Percentiles rank a stretch among this genome's conserved stretches.
Evolutionary conservation across 2,888 invertebrate genomes (phyloP).

Genomic region (Pachymerium ferrugineum): DNA sequence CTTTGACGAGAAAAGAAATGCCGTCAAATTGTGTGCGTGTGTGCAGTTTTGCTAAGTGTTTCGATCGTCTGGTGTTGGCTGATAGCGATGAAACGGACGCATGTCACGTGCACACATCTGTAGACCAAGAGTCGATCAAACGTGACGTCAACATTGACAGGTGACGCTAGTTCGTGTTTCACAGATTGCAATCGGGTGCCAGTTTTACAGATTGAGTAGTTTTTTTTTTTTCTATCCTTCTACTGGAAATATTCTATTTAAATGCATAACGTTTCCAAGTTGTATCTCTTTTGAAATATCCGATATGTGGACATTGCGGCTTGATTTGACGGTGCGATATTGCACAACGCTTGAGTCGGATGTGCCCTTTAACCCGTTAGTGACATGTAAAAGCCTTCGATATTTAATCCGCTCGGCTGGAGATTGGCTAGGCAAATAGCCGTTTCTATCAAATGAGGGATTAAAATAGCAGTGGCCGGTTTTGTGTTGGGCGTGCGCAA

Average conservation of each 20-base stretch:
- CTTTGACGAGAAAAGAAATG: no score
- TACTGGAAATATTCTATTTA: neutral
- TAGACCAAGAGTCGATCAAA: no score
- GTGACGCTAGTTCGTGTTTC: neutral
- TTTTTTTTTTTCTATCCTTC: neutral
- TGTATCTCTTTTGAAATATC: neutral
- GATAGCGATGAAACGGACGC: neutral
- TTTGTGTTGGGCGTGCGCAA: no score
- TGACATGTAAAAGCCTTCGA: no score
- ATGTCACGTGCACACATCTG: neutral
- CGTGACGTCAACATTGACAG: no score
- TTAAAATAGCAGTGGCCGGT: neutral
- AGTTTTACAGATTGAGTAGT: neutral
- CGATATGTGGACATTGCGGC: no score
- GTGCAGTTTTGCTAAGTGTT: conserved; percentile 4
- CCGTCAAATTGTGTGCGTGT: conserved; percentile 1
- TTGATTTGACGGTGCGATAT: no score
- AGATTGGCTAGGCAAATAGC: neutral
- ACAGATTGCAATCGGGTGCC: no score
- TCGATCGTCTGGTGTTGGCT: neutral
- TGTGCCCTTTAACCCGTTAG: neutral
- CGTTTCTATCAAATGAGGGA: neutral
- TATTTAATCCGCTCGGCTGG: neutral
- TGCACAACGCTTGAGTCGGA: neutral
- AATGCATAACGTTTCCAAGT: neutral